These are phyloP conservation scores for human (Homo sapiens) DNA, from an alignment of 2,113 vertebrate species.

Conservation along the genomic window GRCh38 chr5:147033501-147034000, in stretches of 20 bases:
- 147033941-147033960: not conserved
- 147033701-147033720: not conserved
- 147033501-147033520: not conserved
- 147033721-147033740: not conserved
- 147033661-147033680: not conserved
- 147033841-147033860: not conserved
- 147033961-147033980: not conserved
- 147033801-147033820: not conserved
- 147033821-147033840: not conserved
- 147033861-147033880: not conserved
- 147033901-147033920: not conserved
- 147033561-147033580: not conserved
- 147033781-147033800: not conserved
- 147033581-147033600: not conserved
- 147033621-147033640: not conserved
- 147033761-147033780: not conserved
- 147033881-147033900: not conserved
- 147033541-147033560: not conserved
- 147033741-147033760: not conserved
- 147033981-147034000: not conserved
- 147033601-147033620: not conserved
- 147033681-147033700: not conserved
- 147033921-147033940: not conserved
- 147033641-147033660: not conserved
- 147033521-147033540: not conserved